A percentile compares a stretch with the other conserved stretches of the same genome.
phyloP scores from a whole-genome alignment of 2,888 invertebrate genomes.

The Sarcophaga rosellei region DNA sequence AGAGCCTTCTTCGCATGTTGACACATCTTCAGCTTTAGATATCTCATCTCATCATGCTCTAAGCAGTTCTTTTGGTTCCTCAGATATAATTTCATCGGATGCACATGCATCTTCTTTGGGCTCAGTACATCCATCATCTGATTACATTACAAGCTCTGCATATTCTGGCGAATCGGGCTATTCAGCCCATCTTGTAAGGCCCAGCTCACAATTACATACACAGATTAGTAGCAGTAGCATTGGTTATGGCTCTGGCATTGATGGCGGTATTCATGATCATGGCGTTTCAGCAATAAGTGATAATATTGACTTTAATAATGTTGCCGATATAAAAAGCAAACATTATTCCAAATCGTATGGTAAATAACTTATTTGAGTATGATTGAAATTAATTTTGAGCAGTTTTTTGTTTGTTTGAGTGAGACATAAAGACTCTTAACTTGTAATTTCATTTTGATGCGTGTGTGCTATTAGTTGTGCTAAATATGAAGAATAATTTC shows the following conservation, averaged over 20 bases:
- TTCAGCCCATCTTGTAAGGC: slow-evolving; percentile 31
- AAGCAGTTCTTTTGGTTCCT: not conserved
- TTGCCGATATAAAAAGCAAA: slow-evolving; percentile 50
- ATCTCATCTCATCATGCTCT: not conserved
- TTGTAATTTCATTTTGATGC: not conserved
- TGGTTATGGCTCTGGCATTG: slow-evolving; percentile 2
- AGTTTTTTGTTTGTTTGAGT: no score
- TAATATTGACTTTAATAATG: slow-evolving; percentile 70
- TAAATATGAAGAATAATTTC: not conserved
- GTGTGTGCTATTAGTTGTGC: not conserved
- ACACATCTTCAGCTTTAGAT: slow-evolving; percentile 15
- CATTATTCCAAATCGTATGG: slow-evolving; percentile 68
- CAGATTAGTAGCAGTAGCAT: slow-evolving; percentile 53
- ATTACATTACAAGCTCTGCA: slow-evolving; percentile 21
- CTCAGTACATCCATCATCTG: not conserved
- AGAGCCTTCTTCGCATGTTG: slow-evolving; percentile 43
- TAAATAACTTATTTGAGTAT: slow-evolving; percentile 40
- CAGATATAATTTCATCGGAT: not conserved
- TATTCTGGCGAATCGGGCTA: slow-evolving; percentile 29
- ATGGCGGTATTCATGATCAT: slow-evolving; percentile 33
- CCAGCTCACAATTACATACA: slow-evolving; percentile 61
- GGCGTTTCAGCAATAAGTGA: slow-evolving; percentile 56
- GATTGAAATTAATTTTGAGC: not conserved
- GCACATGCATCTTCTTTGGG: not conserved
- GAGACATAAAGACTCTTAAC: no score